These are phyloP conservation scores for Bos taurus DNA, from an alignment of 2,113 vertebrate genomes.

Conservation along the genomic window DNA sequence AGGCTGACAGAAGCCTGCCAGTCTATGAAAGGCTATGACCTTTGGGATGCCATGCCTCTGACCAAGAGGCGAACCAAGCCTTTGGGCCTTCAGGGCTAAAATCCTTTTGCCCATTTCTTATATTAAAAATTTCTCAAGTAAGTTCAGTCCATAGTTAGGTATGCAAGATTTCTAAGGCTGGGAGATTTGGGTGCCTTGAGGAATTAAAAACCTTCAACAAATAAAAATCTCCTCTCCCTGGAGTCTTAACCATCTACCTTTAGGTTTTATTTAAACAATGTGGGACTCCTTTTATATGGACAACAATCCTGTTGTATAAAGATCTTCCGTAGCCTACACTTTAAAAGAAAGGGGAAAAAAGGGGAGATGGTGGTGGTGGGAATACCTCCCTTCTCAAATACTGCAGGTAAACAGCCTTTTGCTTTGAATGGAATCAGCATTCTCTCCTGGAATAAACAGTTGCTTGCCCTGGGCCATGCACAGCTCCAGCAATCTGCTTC, in stretches of 20 bases:
- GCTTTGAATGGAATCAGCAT: constrained; percentile 59
- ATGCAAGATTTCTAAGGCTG: constrained; percentile 22
- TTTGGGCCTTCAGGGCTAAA: constrained; percentile 28
- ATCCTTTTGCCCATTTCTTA: not conserved
- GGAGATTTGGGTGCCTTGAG: constrained; percentile 44
- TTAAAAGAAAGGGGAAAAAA: not conserved
- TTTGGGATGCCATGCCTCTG: not conserved
- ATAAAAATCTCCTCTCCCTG: constrained; percentile 49
- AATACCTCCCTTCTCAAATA: not conserved
- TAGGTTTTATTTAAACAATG: constrained; percentile 56
- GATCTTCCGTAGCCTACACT: constrained; percentile 34
- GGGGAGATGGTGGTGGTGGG: not conserved
- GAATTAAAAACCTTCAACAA: constrained; percentile 63
- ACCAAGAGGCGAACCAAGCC: not conserved
- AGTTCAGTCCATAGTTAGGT: constrained; percentile 8
- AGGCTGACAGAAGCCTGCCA: not conserved
- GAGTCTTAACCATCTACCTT: constrained; percentile 45
- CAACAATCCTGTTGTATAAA: constrained; percentile 23
- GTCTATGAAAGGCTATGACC: not conserved
- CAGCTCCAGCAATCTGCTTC: constrained; percentile 54
- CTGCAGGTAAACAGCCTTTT: constrained; percentile 63
- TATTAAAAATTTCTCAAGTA: constrained; percentile 55
- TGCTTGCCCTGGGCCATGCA: constrained; percentile 56
- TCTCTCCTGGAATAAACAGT: constrained; percentile 68
- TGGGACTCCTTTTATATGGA: constrained; percentile 43